Base-by-base conservation (phyloP, 2,888 invertebrate genomes). In the Caradrina kadenii region DNA sequence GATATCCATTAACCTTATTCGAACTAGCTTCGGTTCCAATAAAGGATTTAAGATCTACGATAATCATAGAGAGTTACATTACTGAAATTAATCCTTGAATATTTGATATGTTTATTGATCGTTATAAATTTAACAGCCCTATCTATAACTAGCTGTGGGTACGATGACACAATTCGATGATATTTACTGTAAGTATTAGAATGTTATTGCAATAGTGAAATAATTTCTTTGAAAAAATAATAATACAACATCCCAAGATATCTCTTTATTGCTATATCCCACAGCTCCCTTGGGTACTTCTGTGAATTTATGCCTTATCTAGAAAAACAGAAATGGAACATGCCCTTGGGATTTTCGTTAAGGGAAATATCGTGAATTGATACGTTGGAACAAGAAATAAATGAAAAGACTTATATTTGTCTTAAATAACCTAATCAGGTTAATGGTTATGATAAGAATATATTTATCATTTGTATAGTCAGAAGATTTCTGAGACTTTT, bases 361-460 rank as follows among this genome's bases (percentile, higher is more conserved):
- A 70, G 31, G 54, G 55, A 70, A 82, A 68, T 68, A 65, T 26
- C 42, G 22, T 73, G 59, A 73, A 82, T 79, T 63, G 52, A 66
- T 82, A 75, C 19, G 21, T 52, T 73, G 31, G 58, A 63, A 73
- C 49, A 49, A 52, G 10, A 31, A 65, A 63, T 56, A 56, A 71
- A 63, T 63, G 21, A 48, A 76, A 61, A 56, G 42, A 45, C 17
- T 45, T 76, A 0, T 63, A 59, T 59, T 69, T 49, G 35, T 56
- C 1, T 31, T 15, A 2, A 53, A 73, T 13, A 63, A 39, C 10
- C 13, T 63, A 50, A 73, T 64, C 19, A 55, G 1, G 31, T 64
- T 35, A 63, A 54, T 42, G 48, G 7, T 48, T 11, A 26, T 53
- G 13, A 39, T 39, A 1, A 39, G 39, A 39, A 13, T 39, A 39